These are phyloP conservation scores for Archaeoteleia sp. DNA, from an alignment of 2,888 invertebrate genomes.

Conservation along the genomic window DNA sequence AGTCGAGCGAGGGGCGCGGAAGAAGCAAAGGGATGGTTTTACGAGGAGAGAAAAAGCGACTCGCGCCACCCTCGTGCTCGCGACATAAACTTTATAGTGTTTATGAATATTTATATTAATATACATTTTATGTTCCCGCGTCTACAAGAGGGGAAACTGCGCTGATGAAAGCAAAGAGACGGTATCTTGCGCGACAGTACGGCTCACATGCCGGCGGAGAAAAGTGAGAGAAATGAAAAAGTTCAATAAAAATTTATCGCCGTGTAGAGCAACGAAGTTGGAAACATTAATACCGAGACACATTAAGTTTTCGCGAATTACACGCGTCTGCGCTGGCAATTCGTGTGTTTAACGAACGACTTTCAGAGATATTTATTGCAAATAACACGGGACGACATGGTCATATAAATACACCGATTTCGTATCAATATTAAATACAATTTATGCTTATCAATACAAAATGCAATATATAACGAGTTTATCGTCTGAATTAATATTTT, in stretches of 20 bases:
- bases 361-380: not conserved
- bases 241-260: slow-evolving; percentile 66
- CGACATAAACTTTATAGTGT: slow-evolving; percentile 74
- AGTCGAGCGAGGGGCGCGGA: slow-evolving; percentile 28
- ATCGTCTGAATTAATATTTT: slow-evolving; percentile 44
- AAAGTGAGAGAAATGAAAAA: slow-evolving; percentile 61
- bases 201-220: slow-evolving; percentile 56
- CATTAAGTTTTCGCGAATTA: slow-evolving; percentile 23
- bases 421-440: slow-evolving; percentile 49
- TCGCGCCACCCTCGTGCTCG: slow-evolving; percentile 57
- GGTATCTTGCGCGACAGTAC: slow-evolving; percentile 49
- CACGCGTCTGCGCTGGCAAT: slow-evolving; percentile 27
- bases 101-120: slow-evolving; percentile 75
- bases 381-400: not conserved
- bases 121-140: slow-evolving; percentile 71
- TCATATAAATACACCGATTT: slow-evolving; percentile 42
- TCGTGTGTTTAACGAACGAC: too few relatives aligned
- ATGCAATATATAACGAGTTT: slow-evolving; percentile 43
- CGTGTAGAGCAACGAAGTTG: slow-evolving; percentile 30
- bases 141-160: slow-evolving; percentile 46
- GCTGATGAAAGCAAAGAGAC: slow-evolving; percentile 52
- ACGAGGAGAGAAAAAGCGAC: slow-evolving; percentile 69
- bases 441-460: slow-evolving; percentile 47
- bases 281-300: slow-evolving; percentile 57
- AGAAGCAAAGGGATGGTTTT: slow-evolving; percentile 62